These are phyloP conservation scores for Urophycis tenuis DNA, from an alignment of 2,797 vertebrate species.

Conservation along the genomic window DNA sequence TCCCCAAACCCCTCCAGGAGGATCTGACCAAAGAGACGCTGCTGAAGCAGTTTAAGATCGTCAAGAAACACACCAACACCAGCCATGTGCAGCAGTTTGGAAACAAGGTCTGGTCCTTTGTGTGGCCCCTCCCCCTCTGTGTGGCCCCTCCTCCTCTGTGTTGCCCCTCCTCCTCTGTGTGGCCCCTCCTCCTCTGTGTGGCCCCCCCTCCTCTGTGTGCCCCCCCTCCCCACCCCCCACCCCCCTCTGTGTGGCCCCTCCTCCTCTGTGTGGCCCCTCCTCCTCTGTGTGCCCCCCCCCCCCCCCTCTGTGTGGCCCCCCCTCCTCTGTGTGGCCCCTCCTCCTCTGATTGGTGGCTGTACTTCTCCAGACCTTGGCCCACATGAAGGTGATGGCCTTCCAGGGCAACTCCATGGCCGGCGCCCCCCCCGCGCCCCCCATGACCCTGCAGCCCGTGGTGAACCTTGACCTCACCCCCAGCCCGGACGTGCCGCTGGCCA, in stretches of 20 bases:
- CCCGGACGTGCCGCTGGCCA: conserved; percentile 87
- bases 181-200: neutral
- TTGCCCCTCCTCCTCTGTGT: too few relatives aligned
- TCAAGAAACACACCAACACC: conserved; percentile 86
- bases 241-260: neutral
- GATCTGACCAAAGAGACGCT: conserved; percentile 86
- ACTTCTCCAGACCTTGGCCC: conserved; percentile 73
- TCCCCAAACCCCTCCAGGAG: conserved; percentile 69
- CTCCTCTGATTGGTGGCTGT: neutral
- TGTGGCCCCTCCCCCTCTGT: too few relatives aligned
- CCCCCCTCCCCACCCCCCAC: too few relatives aligned
- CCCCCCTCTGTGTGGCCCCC: neutral
- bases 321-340: neutral
- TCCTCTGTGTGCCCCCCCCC: too few relatives aligned
- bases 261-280: neutral
- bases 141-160: neutral
- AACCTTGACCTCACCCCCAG: conserved; percentile 78
- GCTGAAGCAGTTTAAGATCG: conserved; percentile 84
- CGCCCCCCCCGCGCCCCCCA: conserved; percentile 40
- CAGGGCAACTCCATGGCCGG: conserved; percentile 72
- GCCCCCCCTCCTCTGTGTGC: too few relatives aligned
- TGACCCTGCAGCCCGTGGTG: conserved; percentile 62
- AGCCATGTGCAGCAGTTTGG: conserved; percentile 97
- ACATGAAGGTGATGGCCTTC: conserved; percentile 89
- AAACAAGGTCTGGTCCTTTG: conserved; percentile 80